Percentiles rank a stretch among this genome's conserved stretches.
Evolutionary conservation across 2,797 vertebrate genomes (phyloP).

Genomic region (Notolabrus celidotus): DNA sequence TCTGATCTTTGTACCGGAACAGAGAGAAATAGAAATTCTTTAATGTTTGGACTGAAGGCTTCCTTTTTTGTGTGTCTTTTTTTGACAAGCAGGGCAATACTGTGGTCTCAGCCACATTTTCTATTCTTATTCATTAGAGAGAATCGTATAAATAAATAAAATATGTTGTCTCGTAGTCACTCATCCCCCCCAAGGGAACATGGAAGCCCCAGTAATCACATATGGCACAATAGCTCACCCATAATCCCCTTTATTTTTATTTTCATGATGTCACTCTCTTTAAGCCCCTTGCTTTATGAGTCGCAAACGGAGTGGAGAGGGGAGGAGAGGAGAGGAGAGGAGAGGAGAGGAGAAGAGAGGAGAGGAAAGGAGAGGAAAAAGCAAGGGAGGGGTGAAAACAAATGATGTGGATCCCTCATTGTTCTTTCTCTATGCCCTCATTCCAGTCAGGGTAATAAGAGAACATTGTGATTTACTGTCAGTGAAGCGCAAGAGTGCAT

Average conservation of each 20-base stretch:
- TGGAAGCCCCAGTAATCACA: constrained; percentile 81
- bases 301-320: constrained; percentile 73
- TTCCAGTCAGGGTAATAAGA: constrained; percentile 87
- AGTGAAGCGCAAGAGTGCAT: constrained; percentile 85
- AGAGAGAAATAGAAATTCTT: constrained; percentile 49
- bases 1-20: constrained; percentile 48
- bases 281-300: constrained; percentile 82
- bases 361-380: constrained; percentile 51
- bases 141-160: constrained; percentile 79
- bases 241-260: constrained; percentile 86
- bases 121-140: constrained; percentile 75
- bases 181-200: constrained; percentile 73
- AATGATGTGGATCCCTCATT: constrained; percentile 87
- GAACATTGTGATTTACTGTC: constrained; percentile 88
- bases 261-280: constrained; percentile 86
- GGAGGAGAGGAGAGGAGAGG: constrained; percentile 62
- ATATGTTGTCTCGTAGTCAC: constrained; percentile 77
- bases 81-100: constrained; percentile 25
- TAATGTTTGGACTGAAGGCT: constrained; percentile 46
- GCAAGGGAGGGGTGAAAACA: constrained; percentile 82
- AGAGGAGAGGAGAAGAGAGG: constrained; percentile 60
- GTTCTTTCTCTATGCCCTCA: constrained; percentile 86
- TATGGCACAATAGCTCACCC: constrained; percentile 81
- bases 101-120: constrained; percentile 63
- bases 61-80: constrained; percentile 19